These are phyloP conservation scores for Thalassophryne amazonica DNA, from an alignment of 2,797 vertebrate species.

Conservation along the genomic window DNA sequence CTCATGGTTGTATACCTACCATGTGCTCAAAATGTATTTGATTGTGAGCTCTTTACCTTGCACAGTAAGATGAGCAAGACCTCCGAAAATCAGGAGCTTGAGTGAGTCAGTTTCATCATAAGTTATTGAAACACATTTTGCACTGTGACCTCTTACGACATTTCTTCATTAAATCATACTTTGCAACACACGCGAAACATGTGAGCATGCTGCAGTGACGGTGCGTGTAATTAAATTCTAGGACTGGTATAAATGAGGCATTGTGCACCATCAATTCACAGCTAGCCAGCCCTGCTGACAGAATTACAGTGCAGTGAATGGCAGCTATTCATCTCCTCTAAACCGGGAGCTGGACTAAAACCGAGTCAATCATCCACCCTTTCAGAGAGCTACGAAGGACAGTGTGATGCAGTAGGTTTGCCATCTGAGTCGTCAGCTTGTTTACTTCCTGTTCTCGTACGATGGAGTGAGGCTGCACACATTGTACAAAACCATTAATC, in stretches of 20 bases:
- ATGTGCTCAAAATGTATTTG: no score
- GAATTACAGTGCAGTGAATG: constrained; percentile 59
- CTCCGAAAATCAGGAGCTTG: no score
- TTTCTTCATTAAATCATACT: background rate
- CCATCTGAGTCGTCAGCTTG: constrained; percentile 37
- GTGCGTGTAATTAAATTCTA: constrained; percentile 19
- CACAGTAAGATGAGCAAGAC: no score
- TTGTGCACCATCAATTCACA: constrained; percentile 37
- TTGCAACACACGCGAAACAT: background rate
- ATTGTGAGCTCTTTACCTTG: no score
- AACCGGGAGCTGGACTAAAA: constrained; percentile 53
- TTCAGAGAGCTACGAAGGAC: constrained; percentile 57
- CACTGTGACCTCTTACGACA: background rate
- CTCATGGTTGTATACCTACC: no score
- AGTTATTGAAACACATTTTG: background rate
- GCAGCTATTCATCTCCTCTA: constrained; percentile 71
- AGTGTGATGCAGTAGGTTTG: constrained; percentile 56
- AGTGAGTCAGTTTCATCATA: no score
- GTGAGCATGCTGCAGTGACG: background rate
- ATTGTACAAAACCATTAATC: constrained; percentile 64
- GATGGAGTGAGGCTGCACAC: constrained; percentile 47
- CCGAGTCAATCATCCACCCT: constrained; percentile 73
- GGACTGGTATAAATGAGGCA: constrained; percentile 14
- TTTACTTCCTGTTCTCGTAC: constrained; percentile 50
- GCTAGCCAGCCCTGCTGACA: constrained; percentile 49